Base-by-base conservation (phyloP, 1,140 invertebrate species). In the Zelostemma sp. region DNA sequence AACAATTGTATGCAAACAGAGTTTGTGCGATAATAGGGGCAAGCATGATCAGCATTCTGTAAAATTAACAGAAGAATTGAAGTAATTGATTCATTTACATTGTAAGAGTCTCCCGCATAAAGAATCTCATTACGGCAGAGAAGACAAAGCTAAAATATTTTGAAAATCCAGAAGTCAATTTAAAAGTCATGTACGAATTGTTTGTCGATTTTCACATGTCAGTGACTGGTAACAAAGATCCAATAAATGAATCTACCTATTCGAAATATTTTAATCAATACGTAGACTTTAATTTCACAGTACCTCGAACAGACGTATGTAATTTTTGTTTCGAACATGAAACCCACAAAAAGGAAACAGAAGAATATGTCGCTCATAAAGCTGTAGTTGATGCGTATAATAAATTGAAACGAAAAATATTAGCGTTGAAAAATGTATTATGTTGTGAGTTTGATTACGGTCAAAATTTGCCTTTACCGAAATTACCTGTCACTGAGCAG, bases 11-110 rank as follows among this genome's bases (percentile, higher is more conserved):
- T 35, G 50, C 31, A 6, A 9, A 11, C 14, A 54, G 51, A 21
- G 45, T 8, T 62, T 62, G 31, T n/a, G 18, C 0, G 51, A 54
- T 45, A 33, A 50, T 12, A 17, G 60, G 15, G 46, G 51, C 1
- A 55, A 55, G n/a, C 49, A 63, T 63, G 6, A 12, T 2, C 28
- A 38, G 19, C 50, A 46, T 16, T 12, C n/a, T 4, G n/a, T 46
- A 9, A 63, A 55, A 43, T 28, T 55, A 49, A 55, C 25, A 5
- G 51, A 63, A 11, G 43, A 46, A 8, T 1, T 14, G 1, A 46
- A 46, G n/a, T 1, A 1, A 17, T 46, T 46, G 11, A 46, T 46
- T n/a, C n/a, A n/a, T n/a, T n/a, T n/a, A n/a, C n/a, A n/a, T n/a
- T n/a, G n/a, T n/a, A n/a, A n/a, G n/a, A n/a, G n/a, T n/a, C n/a